phyloP scores from a whole-genome alignment of 2,797 vertebrate genomes.

The Anguilla pacifica region DNA sequence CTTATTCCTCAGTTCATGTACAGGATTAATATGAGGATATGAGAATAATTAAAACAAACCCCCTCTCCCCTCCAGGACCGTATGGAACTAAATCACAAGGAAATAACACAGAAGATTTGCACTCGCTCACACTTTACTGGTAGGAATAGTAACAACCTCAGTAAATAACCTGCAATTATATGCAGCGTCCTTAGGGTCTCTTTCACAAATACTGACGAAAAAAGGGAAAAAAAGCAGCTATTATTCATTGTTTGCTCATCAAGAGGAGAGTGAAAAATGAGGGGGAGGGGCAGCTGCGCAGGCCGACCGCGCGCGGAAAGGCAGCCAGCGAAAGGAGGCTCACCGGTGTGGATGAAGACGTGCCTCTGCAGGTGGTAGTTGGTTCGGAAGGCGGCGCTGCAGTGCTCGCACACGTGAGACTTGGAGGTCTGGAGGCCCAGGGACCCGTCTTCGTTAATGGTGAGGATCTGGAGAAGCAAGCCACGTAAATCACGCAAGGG shows the following conservation, averaged over 20 bases:
- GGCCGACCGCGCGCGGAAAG: background rate
- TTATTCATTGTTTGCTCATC: background rate
- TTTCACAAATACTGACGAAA: background rate
- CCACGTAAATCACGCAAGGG: background rate
- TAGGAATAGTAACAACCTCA: background rate
- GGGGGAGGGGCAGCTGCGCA: background rate
- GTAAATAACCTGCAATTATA: background rate
- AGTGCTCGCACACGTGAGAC: slow-evolving; percentile 96
- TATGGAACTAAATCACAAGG: background rate
- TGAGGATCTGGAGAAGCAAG: slow-evolving; percentile 83
- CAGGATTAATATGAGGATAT: background rate
- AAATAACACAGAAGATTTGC: background rate
- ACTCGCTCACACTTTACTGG: background rate
- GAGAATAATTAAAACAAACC: background rate
- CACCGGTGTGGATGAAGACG: slow-evolving; percentile 99
- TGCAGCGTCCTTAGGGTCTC: background rate
- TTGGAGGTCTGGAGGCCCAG: slow-evolving; percentile 93
- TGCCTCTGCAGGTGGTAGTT: slow-evolving; percentile 99
- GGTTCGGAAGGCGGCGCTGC: slow-evolving; percentile 98
- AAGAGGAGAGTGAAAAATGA: background rate
- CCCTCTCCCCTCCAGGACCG: background rate
- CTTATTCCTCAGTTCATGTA: background rate
- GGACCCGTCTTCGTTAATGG: slow-evolving; percentile 95
- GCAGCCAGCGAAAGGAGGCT: slow-evolving; percentile 25
- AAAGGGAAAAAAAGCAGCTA: background rate